These are phyloP conservation scores for Acronicta aceris DNA, from an alignment of 2,888 invertebrate species.

Conservation along the genomic window DNA sequence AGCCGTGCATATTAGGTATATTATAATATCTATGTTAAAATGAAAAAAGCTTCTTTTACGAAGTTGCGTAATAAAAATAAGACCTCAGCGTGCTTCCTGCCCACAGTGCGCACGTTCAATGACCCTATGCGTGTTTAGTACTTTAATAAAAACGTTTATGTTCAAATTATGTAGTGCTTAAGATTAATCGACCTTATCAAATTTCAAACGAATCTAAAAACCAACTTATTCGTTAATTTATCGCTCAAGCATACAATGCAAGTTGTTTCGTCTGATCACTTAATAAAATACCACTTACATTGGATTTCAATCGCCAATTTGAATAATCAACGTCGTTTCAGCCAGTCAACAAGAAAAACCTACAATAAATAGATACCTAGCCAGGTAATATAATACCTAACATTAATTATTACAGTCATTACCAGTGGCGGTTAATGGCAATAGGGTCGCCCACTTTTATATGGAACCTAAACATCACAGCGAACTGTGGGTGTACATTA, in stretches of 20 bases:
- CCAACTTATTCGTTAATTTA: conserved; percentile 27
- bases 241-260: conserved; percentile 11
- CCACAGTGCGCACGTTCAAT: conserved; percentile 44
- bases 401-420: too few species aligned
- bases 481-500: too few species aligned
- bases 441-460: too few species aligned
- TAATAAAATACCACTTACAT: too few species aligned
- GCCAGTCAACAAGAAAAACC: neutral
- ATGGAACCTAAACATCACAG: too few species aligned
- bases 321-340: neutral
- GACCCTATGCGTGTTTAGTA: conserved; percentile 53
- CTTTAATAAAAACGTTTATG: conserved; percentile 51
- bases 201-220: conserved; percentile 40
- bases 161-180: conserved; percentile 55
- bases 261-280: neutral
- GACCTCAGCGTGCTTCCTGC: conserved; percentile 57
- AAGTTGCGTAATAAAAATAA: conserved; percentile 60
- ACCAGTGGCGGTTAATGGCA: too few species aligned
- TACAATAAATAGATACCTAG: neutral
- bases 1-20: conserved; percentile 44
- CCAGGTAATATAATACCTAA: too few species aligned
- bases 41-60: conserved; percentile 51
- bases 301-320: neutral
- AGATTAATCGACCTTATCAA: conserved; percentile 56
- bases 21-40: conserved; percentile 56